These are phyloP conservation scores for Xestia c-nigrum DNA, from an alignment of 2,888 invertebrate genomes.

Conservation along the genomic window DNA sequence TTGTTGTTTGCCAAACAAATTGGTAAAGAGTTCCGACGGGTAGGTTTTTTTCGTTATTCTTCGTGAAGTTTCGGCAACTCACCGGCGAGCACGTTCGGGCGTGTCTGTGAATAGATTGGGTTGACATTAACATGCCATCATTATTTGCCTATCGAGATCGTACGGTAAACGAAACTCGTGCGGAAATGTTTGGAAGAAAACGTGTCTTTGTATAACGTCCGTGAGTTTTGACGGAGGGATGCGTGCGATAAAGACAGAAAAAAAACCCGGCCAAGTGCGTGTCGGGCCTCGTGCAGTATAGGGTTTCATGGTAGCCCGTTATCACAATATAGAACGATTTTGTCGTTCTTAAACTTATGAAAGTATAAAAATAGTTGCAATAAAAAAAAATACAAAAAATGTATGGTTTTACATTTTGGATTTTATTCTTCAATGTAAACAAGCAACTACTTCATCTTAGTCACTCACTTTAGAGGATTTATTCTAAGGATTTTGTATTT, in stretches of 20 bases:
- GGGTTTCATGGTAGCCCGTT: too few relatives aligned
- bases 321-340: too few relatives aligned
- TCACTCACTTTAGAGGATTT: too few relatives aligned
- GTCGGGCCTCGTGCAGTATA: too few relatives aligned
- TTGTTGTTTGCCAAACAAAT: conserved; percentile 56
- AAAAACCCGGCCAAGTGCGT: background rate
- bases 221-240: background rate
- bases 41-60: conserved; percentile 21
- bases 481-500: too few relatives aligned
- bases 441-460: too few relatives aligned
- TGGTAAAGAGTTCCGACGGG: conserved; percentile 24
- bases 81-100: conserved; percentile 52
- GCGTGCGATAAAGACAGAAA: too few relatives aligned
- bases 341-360: too few relatives aligned
- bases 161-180: conserved; percentile 22
- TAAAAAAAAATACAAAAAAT: too few relatives aligned
- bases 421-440: too few relatives aligned
- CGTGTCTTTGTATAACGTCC: background rate
- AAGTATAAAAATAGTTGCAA: too few relatives aligned
- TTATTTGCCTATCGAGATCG: conserved; percentile 47
- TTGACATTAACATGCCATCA: conserved; percentile 38
- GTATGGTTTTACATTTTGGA: too few relatives aligned
- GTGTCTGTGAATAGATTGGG: conserved; percentile 56
- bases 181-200: background rate
- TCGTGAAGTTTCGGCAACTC: conserved; percentile 34